Evolutionary conservation across 2,797 vertebrate genomes (phyloP).

Genomic region (Erpetoichthys calabaricus): DNA sequence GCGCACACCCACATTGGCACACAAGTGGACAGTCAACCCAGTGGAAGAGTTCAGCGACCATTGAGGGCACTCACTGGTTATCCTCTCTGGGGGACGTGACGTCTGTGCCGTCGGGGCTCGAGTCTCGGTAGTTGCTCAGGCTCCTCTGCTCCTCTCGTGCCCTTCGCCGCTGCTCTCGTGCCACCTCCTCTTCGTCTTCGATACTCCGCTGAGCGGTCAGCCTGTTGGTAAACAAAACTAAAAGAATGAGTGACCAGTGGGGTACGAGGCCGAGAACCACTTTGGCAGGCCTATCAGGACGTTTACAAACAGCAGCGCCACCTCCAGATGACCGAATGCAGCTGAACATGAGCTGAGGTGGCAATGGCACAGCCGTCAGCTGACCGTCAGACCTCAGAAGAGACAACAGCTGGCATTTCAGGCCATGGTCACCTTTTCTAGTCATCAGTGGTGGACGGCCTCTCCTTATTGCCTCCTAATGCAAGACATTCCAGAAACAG

Average conservation of each 20-base stretch:
- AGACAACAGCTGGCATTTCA: no score
- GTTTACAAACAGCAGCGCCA: not conserved
- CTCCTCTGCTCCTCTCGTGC: constrained; percentile 39
- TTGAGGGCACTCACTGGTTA: constrained; percentile 42
- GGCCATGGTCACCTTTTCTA: no score
- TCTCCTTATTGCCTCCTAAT: no score
- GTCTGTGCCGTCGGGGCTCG: constrained; percentile 28
- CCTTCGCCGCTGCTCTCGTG: constrained; percentile 46
- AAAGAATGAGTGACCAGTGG: not conserved
- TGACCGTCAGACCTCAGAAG: no score
- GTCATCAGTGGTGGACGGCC: no score
- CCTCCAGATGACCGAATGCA: not conserved
- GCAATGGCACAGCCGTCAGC: no score
- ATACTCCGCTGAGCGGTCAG: constrained; percentile 63
- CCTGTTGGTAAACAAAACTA: constrained; percentile 36
- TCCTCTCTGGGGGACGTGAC: constrained; percentile 27
- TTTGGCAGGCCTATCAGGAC: not conserved
- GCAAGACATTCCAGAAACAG: no score
- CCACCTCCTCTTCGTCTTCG: constrained; percentile 70
- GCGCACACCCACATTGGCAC: no score
- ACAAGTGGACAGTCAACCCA: no score
- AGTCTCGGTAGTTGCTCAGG: constrained; percentile 14
- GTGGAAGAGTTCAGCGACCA: no score
- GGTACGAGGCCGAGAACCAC: not conserved
- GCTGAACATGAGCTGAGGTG: no score